Base-by-base conservation (phyloP, 1,140 invertebrate genomes). In the Linepithema humile region DNA sequence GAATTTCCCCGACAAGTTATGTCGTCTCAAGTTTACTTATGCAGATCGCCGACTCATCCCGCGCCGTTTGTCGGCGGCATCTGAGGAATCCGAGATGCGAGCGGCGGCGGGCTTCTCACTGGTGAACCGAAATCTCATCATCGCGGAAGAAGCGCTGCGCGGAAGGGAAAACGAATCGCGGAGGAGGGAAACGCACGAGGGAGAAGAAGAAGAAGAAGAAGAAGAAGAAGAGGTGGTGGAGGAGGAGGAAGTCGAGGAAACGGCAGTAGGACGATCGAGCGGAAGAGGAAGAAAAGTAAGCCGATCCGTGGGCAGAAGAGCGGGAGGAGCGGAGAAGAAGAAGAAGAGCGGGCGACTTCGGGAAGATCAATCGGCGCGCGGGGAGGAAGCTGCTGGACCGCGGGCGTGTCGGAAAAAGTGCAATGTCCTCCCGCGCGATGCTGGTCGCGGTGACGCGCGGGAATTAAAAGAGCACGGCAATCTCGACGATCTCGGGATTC, bases 371-470 rank as follows among this genome's bases (percentile, higher is more conserved):
- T 53, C 23, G 62, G 20, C 26, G 55, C 10, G 74, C 60, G 62
- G 35, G 23, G 75, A 78, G 23, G 48, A 55, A 50, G 62, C 40
- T 23, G 43, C 59, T 55, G 62, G 67, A 62, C 35, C 70, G 17
- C 59, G 60, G 60, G 59, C 67, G 32, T 43, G 40, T 10, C 20
- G 59, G 57, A 77, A 65, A 74, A 83, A 77, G 82, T 83, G 82
- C 82, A 83, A 77, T 23, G 72, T 64, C 82, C 82, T 77, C 82
- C 9, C 62, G 26, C 70, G 69, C 43, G 20, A 35, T 72, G 73
- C n/a, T 23, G 35, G 12, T 26, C n/a, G 48, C 38, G n/a, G 48
- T n/a, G 26, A 43, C 29, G 32, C 35, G 23, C 50, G n/a, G 3
- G 55, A 60, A 59, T 73, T 82, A 48, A 82, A 12, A 15, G 23